Conservation (phyloP, 2,888 invertebrate species). For the Tiliacea citrago region DNA sequence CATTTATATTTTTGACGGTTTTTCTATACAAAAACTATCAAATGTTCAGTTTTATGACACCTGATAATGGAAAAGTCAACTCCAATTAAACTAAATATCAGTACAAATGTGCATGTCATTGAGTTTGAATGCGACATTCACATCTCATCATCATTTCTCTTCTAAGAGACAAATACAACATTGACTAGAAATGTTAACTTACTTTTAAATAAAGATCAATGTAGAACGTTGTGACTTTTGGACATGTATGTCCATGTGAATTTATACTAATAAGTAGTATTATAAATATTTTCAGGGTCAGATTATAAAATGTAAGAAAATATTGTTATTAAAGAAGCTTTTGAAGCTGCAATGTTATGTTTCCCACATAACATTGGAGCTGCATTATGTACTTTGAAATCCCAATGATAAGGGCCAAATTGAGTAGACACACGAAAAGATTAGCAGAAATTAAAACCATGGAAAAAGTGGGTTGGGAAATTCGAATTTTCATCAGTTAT, state of each 20-base stretch:
- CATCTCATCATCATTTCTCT: conserved; percentile 4
- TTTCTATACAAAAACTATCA: background rate
- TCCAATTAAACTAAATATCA: conserved; percentile 7
- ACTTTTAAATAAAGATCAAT: conserved; percentile 23
- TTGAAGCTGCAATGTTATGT: no score
- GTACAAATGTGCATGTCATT: conserved; percentile 34
- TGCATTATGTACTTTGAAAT: conserved; percentile 8
- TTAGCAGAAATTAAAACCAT: background rate
- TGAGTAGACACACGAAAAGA: background rate
- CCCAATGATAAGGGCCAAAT: background rate
- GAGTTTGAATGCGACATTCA: conserved; percentile 32
- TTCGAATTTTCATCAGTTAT: background rate
- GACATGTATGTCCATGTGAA: conserved; percentile 8
- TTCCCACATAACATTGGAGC: no score
- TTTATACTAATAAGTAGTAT: background rate
- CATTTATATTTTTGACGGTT: background rate
- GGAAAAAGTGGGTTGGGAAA: background rate
- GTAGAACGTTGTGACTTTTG: conserved; percentile 11
- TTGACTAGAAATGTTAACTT: background rate
- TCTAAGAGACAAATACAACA: background rate
- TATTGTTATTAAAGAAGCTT: no score
- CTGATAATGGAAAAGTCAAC: background rate
- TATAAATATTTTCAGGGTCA: conserved; percentile 15
- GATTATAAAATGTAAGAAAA: conserved; percentile 2
- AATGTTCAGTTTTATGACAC: background rate